Evolutionary conservation across 2,113 vertebrate genomes (phyloP).

Genomic region (Atrichornis clamosus): DNA sequence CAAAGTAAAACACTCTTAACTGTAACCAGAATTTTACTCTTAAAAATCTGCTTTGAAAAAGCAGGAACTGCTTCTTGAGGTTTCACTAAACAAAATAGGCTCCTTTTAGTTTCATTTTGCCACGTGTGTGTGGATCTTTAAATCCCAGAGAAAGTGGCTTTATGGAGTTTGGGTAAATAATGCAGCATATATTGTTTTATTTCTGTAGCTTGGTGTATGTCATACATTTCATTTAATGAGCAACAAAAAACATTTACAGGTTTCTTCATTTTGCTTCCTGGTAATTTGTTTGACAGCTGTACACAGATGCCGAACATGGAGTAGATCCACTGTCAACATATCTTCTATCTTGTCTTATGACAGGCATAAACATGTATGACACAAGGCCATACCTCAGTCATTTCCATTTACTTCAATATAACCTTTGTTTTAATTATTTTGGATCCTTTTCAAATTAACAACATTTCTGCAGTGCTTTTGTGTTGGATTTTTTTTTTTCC

Average conservation of each 20-base stretch:
- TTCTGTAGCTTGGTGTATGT: neutral
- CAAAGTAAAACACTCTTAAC: neutral
- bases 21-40: neutral
- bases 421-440: neutral
- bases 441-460: neutral
- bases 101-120: neutral
- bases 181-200: neutral
- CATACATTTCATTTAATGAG: neutral
- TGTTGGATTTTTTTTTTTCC: neutral
- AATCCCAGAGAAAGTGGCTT: neutral
- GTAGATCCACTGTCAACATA: neutral
- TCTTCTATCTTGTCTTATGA: neutral
- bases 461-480: neutral
- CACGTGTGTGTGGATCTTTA: accelerated
- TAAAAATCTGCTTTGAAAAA: neutral
- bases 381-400: neutral
- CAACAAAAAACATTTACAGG: neutral
- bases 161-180: neutral
- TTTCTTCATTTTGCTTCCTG: neutral
- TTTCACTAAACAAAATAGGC: neutral
- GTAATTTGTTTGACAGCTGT: constrained; percentile 18
- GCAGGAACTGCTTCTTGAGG: neutral
- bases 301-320: neutral
- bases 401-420: neutral
- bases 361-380: neutral